Evolutionary conservation across 2,797 vertebrate species (phyloP).

Genomic region (Otolemur crassicaudatus): DNA sequence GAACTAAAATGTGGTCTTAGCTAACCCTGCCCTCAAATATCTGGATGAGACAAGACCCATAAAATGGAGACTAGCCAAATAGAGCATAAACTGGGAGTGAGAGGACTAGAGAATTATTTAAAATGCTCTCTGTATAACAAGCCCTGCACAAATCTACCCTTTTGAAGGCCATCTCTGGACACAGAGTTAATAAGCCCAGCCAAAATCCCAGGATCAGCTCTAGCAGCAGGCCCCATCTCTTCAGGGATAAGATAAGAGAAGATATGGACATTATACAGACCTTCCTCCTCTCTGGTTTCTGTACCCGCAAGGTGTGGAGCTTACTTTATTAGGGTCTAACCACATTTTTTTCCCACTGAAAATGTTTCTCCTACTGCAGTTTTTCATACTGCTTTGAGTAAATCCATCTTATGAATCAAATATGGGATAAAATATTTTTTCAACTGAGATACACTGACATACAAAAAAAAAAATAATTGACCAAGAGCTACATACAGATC

Average conservation of each 20-base stretch:
- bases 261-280: background rate
- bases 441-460: background rate
- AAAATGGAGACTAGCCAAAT: background rate
- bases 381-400: background rate
- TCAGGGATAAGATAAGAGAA: background rate
- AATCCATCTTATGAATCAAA: background rate
- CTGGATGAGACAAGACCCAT: background rate
- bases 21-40: background rate
- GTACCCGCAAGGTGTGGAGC: background rate
- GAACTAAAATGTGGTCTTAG: background rate
- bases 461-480: background rate
- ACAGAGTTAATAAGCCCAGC: background rate
- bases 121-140: background rate
- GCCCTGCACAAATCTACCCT: background rate
- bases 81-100: background rate
- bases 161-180: background rate
- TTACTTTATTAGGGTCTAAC: background rate
- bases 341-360: background rate
- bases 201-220: background rate
- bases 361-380: background rate
- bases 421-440: background rate
- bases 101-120: background rate
- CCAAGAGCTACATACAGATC: background rate
- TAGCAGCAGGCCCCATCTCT: background rate
- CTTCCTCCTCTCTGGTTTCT: background rate